Evolutionary conservation across 2,888 invertebrate genomes (phyloP), one percentile per base, ranked within the genome.

Genomic region (Eilema caniola): DNA sequence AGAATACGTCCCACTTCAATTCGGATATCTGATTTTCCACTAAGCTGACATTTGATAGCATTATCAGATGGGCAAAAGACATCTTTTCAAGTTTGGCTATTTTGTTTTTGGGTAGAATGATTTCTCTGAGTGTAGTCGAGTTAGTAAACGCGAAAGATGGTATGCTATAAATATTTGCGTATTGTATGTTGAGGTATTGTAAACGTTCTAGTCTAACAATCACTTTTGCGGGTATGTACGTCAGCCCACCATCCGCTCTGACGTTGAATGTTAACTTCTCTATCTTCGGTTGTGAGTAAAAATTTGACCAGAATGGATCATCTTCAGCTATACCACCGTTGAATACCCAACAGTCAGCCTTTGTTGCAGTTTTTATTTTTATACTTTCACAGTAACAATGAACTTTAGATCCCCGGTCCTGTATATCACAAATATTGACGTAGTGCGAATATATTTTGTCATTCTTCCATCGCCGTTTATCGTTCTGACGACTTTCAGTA

Each of bases 271-370:
- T 96, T 70, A 98, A 93, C 83, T 96, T 96, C 78, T 96, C 96
- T 77, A 98, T 92, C 82, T 96, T 96, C 14, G 96, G 96, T 88
- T 98, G 98, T 12, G 97, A 97, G 75, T 96, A 96, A 91, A 98
- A 97, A 82, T 97, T 96, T 28, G 96, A 96, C 98, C 98, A 98
- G 75, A 97, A 96, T 10, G 96, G 96, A 86, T 97, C 97, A 77
- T 97, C 97, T 82, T 97, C 97, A 61, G 96, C 96, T n/a, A 96
- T 96, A 11, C 96, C 96, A 7, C 96, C 96, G 74, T 96, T 96
- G 89, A 97, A 97, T 10, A 98, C 96, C 96, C 97, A 97, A 86
- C 98, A 98, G 85, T 97, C 97, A 3, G 97, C 97, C 80, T 96
- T 96, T 25, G 97, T 96, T 1, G 97, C 97, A 2, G 93, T 93